Percentiles rank a stretch among this genome's conserved stretches.
Evolutionary conservation across 2,797 vertebrate species (phyloP).

Genomic region (Sciurus vulgaris): DNA sequence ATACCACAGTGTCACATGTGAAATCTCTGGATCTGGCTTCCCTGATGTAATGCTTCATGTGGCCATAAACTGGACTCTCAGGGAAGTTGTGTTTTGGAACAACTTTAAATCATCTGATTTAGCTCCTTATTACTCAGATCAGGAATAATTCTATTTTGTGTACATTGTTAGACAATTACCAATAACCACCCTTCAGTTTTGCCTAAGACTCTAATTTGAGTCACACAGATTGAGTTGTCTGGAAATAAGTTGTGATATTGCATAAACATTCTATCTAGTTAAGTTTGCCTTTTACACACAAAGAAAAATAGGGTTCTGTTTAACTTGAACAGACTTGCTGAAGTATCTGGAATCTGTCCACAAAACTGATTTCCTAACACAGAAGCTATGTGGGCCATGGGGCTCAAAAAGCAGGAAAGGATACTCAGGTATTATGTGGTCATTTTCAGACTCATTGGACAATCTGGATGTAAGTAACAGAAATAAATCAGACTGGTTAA

Average conservation of each 20-base stretch:
- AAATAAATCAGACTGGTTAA: slow-evolving; percentile 49
- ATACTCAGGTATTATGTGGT: slow-evolving; percentile 1
- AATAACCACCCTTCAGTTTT: slow-evolving; percentile 30
- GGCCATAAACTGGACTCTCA: not conserved
- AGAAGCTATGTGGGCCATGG: not conserved
- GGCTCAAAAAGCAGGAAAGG: not conserved
- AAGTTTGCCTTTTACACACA: not conserved
- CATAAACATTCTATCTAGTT: slow-evolving; percentile 17
- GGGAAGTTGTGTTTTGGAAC: not conserved
- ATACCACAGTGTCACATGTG: not conserved
- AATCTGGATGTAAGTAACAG: not conserved
- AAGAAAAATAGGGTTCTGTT: slow-evolving; percentile 35
- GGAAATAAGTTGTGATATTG: slow-evolving; percentile 2
- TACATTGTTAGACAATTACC: slow-evolving; percentile 39
- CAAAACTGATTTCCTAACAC: slow-evolving; percentile 48
- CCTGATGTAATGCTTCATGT: not conserved
- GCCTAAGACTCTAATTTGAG: slow-evolving; percentile 7
- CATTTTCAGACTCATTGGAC: not conserved
- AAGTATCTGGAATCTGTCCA: not conserved
- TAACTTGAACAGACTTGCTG: not conserved
- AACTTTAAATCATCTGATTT: not conserved
- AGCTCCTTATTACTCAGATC: not conserved
- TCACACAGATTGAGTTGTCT: slow-evolving; percentile 14
- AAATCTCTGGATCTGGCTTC: not conserved
- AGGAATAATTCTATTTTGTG: slow-evolving; percentile 46